phyloP scores from a whole-genome alignment of 2,113 vertebrate species.

The Engystomops pustulosus region DNA sequence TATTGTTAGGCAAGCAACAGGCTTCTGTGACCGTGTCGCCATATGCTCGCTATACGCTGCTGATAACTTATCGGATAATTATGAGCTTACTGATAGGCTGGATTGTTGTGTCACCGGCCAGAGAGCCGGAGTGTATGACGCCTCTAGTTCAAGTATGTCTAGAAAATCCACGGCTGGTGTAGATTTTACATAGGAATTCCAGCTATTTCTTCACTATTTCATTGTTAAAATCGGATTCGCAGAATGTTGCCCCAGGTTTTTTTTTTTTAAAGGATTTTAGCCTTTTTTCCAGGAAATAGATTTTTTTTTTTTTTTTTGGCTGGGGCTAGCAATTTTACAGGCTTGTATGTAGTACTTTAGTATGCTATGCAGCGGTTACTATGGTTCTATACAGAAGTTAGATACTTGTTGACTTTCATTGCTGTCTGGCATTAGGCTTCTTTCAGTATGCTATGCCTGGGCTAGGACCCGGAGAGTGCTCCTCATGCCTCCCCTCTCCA shows the following conservation, averaged over 20 bases:
- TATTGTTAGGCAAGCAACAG: constrained; percentile 80
- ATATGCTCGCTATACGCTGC: constrained; percentile 95
- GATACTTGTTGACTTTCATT: too few species aligned
- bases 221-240: neutral
- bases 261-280: neutral
- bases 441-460: too few species aligned
- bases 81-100: constrained; percentile 84
- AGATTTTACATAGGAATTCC: neutral
- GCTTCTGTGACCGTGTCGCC: constrained; percentile 89
- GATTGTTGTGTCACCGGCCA: constrained; percentile 75
- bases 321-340: too few species aligned
- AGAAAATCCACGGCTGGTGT: neutral
- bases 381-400: too few species aligned
- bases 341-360: too few species aligned
- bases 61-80: constrained; percentile 87
- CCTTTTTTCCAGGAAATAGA: neutral
- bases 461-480: too few species aligned
- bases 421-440: too few species aligned
- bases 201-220: constrained; percentile 9
- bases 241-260: neutral
- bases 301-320: too few species aligned
- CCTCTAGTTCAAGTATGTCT: neutral
- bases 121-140: constrained; percentile 13
- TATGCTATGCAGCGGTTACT: too few species aligned
- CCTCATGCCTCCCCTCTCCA: too few species aligned